A percentile compares a stretch with the other conserved stretches of the same genome.
phyloP scores from a whole-genome alignment of 2,113 vertebrate genomes.

The Centropus bengalensis region DNA sequence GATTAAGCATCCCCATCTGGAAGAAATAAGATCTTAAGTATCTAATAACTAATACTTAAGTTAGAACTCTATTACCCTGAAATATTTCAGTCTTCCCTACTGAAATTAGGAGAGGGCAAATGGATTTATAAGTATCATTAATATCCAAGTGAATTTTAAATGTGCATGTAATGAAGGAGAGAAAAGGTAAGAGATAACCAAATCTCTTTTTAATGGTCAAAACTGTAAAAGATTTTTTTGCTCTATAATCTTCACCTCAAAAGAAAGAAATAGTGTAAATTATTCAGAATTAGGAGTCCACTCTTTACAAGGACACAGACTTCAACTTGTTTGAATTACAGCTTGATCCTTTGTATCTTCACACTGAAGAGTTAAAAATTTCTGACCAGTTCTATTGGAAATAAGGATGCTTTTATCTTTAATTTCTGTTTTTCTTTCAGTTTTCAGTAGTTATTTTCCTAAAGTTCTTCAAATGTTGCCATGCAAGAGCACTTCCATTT shows the following conservation, averaged over 20 bases:
- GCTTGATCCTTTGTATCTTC: neutral
- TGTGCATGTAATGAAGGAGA: slow-evolving; percentile 10
- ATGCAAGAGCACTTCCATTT: slow-evolving; percentile 20
- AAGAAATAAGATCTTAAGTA: slow-evolving; percentile 21
- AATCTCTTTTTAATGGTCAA: slow-evolving; percentile 37
- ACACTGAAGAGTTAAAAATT: neutral
- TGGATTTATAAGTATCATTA: slow-evolving; percentile 51
- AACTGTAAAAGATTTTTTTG: neutral
- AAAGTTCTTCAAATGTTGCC: neutral
- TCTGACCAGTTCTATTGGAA: neutral
- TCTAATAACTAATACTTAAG: slow-evolving; percentile 37
- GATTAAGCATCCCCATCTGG: neutral
- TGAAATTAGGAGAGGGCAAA: slow-evolving; percentile 32
- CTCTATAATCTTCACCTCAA: neutral
- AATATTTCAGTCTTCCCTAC: neutral
- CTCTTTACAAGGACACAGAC: neutral
- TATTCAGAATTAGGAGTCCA: neutral
- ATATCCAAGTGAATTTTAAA: slow-evolving; percentile 50
- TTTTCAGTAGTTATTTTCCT: neutral
- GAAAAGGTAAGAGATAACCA: slow-evolving; percentile 29
- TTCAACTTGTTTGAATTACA: neutral
- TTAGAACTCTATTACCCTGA: slow-evolving; percentile 12
- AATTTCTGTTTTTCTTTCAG: neutral
- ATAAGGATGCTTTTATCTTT: neutral
- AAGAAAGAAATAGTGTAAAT: slow-evolving; percentile 25